Evolutionary conservation across 1,140 invertebrate genomes (phyloP), one percentile per base, ranked within the genome.

Genomic region (Tetraneura akinire): DNA sequence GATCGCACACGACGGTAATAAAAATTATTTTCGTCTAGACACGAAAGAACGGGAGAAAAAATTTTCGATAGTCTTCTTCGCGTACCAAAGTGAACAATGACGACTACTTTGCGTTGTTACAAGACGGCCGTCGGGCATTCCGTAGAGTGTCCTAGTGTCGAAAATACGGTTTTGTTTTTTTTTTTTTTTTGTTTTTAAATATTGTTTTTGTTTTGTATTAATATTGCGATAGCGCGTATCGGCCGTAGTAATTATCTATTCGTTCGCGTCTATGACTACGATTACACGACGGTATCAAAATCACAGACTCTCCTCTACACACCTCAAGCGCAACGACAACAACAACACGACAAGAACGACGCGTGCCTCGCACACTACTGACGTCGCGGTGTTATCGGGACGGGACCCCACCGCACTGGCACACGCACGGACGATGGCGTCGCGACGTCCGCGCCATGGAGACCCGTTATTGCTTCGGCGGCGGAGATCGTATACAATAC

Each of bases 291-390:
- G 21, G 14, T 23, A 23, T 37, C 64, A 37, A 47, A 45, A 45
- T 45, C 64, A n/a, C 18, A 26, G 6, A 21, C 8, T 0, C 8
- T 66, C 11, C 57, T 23, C 26, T 45, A 23, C 21, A 21, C 1
- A 8, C 45, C 2, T 3, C 4, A 10, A 16, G 16, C 47, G 8
- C n/a, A 42, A 66, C 16, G 2, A 10, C 10, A n/a, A 53, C 14
- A 53, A 37, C 32, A 18, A 71, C 68, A 23, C 3, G n/a, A 11
- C 16, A 6, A 29, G 23, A 14, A 29, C 74, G 21, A 29, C 74
- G 74, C 53, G 55, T 62, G 74, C 60, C 73, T 78, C 73, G 74
- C 74, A 78, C 74, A 62, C 55, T 47, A 78, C 74, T 78, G 74
- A 62, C 55, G 23, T 29, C 9, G 29, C 13, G 32, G 8, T 8